Conservation (phyloP, 2,888 invertebrate genomes). For the Hofmannophila pseudospretella region DNA sequence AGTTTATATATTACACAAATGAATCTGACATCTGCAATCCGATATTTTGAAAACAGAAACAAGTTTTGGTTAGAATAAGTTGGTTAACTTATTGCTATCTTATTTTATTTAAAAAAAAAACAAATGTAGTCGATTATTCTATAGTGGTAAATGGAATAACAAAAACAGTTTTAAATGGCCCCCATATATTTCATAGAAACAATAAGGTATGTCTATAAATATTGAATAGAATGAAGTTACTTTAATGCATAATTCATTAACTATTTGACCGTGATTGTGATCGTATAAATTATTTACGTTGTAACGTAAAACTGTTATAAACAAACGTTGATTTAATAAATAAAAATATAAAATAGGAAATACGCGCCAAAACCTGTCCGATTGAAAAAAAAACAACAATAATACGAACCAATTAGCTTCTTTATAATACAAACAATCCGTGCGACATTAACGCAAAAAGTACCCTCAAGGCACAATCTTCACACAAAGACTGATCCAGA, state of each 20-base stretch:
- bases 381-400: constrained; percentile 11
- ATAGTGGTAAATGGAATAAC: too few relatives aligned
- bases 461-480: constrained; percentile 34
- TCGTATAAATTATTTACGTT: constrained; percentile 1
- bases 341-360: not conserved
- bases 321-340: not conserved
- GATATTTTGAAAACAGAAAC: too few relatives aligned
- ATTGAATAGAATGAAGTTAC: not conserved
- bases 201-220: not conserved
- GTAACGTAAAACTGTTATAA: not conserved
- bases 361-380: constrained; percentile 10
- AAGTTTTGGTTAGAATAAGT: too few relatives aligned
- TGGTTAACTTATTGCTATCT: too few relatives aligned
- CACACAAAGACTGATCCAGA: constrained; percentile 33
- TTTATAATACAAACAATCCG: constrained; percentile 11
- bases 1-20: too few relatives aligned
- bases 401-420: constrained; percentile 17
- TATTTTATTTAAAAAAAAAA: too few relatives aligned
- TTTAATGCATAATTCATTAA: constrained; percentile 1
- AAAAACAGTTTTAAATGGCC: constrained; percentile 4
- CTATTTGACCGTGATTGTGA: constrained; percentile 1
- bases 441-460: constrained; percentile 19
- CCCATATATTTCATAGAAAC: not conserved
- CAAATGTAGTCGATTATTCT: too few relatives aligned
- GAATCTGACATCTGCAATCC: too few relatives aligned